Conservation (phyloP, 2,113 vertebrate species). For the Colaptes auratus region DNA sequence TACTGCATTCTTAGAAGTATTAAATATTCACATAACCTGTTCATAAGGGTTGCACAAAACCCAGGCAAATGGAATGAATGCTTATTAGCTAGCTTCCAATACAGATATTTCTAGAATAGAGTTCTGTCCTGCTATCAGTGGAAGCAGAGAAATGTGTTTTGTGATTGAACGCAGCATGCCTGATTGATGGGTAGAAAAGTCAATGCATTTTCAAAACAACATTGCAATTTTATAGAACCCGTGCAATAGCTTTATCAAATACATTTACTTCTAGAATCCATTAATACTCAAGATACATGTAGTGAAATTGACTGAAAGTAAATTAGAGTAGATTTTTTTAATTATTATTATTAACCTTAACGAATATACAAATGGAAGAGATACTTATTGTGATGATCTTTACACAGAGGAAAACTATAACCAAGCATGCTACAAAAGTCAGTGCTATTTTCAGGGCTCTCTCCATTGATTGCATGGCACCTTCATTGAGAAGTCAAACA, state of each 20-base stretch:
- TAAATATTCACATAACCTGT: constrained; percentile 66
- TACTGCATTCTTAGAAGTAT: constrained; percentile 32
- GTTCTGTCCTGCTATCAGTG: background rate
- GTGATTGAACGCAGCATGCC: background rate
- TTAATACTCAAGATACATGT: background rate
- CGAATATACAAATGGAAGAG: background rate
- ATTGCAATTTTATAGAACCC: background rate
- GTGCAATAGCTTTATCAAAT: background rate
- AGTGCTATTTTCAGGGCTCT: background rate
- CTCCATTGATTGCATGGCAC: background rate
- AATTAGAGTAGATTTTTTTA: constrained; percentile 7
- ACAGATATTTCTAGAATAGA: background rate
- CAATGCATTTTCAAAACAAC: background rate
- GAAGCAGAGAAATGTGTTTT: background rate
- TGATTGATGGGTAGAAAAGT: background rate
- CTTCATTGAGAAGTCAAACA: background rate
- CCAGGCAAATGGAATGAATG: background rate
- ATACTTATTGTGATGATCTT: background rate
- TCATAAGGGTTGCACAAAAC: constrained; percentile 36
- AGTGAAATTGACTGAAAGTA: background rate
- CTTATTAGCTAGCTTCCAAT: background rate
- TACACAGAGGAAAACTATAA: background rate
- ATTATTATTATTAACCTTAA: background rate
- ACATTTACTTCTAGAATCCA: background rate
- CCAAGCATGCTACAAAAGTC: background rate